Percentiles rank a stretch among this genome's conserved stretches.
phyloP scores from a whole-genome alignment of 1,140 invertebrate species.

The Carposina sasakii region DNA sequence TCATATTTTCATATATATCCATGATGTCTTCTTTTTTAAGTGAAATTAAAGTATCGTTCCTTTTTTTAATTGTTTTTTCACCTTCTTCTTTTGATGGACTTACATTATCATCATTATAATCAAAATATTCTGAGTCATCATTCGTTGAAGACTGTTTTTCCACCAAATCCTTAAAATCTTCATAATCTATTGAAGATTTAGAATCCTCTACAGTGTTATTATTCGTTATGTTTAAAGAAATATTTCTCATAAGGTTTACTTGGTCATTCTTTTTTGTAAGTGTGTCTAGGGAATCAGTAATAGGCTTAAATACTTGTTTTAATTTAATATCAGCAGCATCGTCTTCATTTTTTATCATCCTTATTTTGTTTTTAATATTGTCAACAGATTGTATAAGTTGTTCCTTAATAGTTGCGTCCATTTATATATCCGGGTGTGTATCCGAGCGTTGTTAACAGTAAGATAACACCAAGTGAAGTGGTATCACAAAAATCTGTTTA shows the following conservation, averaged over 20 bases:
- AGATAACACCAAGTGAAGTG: background rate
- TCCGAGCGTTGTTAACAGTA: background rate
- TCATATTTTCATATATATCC: no score
- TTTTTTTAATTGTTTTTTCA: no score
- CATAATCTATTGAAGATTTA: background rate
- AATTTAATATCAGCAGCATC: background rate
- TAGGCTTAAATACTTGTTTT: slow-evolving; percentile 3
- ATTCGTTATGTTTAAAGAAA: background rate
- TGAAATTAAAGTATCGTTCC: no score
- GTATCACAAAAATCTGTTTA: background rate
- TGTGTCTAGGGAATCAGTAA: slow-evolving; percentile 4
- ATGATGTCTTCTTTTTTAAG: no score
- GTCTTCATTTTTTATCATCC: background rate
- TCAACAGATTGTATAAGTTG: slow-evolving; percentile 4
- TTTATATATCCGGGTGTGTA: no score
- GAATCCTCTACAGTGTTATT: slow-evolving; percentile 4
- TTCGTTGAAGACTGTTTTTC: background rate
- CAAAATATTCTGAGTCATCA: background rate
- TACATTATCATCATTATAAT: background rate
- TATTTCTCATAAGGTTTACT: no score
- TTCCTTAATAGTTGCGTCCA: background rate
- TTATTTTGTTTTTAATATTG: slow-evolving; percentile 5
- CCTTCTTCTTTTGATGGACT: no score
- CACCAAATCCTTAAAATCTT: background rate
- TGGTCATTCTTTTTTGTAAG: background rate